Evolutionary conservation across 2,797 vertebrate genomes (phyloP), one percentile per base, ranked within the genome.

Genomic region (Arnoldichthys spilopterus): DNA sequence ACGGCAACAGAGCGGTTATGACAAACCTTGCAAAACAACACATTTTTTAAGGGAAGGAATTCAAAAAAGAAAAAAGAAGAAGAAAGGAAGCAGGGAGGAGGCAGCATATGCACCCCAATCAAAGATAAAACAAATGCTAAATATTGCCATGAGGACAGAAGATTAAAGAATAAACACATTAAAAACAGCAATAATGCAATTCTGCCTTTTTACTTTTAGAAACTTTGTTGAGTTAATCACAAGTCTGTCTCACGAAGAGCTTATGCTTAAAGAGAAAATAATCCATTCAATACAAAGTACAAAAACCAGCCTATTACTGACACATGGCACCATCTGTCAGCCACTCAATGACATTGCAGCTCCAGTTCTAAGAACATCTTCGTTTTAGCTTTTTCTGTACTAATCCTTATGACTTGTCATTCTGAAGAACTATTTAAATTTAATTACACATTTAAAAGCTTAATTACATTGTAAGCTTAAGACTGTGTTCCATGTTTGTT

Each of bases 281-380:
- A 22, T 9, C 9, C 9, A 45, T 45, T 67, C 40, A 6, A 43
- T 9, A 26, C 51, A 2, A 69, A 45, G 32, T 6, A 40, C 0
- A 16, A 2, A 70, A n/a, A 9, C 32, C 11, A 28, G 24, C 16
- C n/a, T 18, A 18, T 11, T 34, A 3, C 26, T 63, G 58, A 66
- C 24, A 4, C 30, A 16, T 83, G 76, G 89, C 82, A 78, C 89
- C 91, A 87, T 78, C 90, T 90, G 79, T 79, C 82, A 49, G 87
- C n/a, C 22, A 72, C 4, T 51, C 11, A 49, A 32, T 74, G 82
- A 24, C 76, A 86, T 73, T 82, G 71, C 26, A 80, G 64, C 45
- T 56, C 2, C 1, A 28, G 12, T 28, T 7, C 12, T 15, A 15
- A 30, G 2, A 28, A 15, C 9, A 28, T 16, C 15, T 11, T 43